Percentiles rank a stretch among this genome's conserved stretches.
These are phyloP conservation scores for Probosciger aterrimus DNA, from an alignment of 2,113 vertebrate genomes.

Conservation along the genomic window DNA sequence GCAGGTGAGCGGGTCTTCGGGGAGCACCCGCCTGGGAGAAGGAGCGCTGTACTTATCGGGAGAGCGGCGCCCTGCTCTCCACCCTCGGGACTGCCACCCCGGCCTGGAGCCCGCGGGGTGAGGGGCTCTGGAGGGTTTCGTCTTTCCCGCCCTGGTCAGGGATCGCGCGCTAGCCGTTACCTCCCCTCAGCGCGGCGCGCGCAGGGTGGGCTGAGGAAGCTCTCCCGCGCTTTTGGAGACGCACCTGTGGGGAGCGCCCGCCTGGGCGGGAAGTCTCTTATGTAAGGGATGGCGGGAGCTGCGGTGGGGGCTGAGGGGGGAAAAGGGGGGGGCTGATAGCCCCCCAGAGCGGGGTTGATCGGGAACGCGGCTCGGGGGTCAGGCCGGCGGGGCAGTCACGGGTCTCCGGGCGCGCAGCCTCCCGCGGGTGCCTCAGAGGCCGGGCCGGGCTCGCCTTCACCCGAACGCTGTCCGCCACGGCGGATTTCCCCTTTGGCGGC, in stretches of 20 bases:
- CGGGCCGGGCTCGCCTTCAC: neutral
- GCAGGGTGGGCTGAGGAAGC: neutral
- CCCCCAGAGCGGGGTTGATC: neutral
- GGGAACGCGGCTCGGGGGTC: no score
- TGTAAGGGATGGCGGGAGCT: neutral
- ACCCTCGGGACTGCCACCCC: neutral
- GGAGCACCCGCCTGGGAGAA: neutral
- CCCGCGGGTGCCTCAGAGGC: neutral
- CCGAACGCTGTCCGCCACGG: neutral
- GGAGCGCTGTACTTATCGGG: neutral
- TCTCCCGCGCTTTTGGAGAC: neutral
- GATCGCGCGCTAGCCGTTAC: neutral
- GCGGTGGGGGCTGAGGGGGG: neutral
- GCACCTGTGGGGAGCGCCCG: conserved; percentile 23
- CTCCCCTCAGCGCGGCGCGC: neutral
- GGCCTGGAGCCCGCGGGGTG: neutral
- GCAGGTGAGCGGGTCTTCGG: neutral
- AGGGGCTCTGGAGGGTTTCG: neutral
- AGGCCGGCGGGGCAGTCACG: neutral
- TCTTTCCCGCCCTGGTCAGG: neutral
- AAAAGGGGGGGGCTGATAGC: neutral
- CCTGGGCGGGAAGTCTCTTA: neutral
- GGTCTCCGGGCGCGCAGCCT: neutral
- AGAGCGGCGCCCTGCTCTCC: neutral
- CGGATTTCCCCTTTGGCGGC: neutral